Percentiles rank a stretch among this genome's conserved stretches.
phyloP scores from a whole-genome alignment of 1,140 invertebrate species.

The Drosophila pallidifrons region DNA sequence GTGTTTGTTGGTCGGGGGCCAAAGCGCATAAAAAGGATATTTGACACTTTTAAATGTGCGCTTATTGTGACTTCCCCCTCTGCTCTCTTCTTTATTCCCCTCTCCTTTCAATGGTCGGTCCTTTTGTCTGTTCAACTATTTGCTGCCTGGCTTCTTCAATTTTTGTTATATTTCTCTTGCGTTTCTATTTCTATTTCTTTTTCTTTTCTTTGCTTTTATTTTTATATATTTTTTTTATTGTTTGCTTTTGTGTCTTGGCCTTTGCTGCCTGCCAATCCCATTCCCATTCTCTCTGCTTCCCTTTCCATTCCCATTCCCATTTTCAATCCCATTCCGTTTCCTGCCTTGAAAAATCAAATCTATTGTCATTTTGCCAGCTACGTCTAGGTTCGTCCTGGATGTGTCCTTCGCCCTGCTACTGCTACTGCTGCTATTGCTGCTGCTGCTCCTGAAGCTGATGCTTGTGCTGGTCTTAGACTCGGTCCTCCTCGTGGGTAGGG shows the following conservation, averaged over 20 bases:
- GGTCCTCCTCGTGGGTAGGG: constrained; percentile 12
- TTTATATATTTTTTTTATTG: constrained; percentile 67
- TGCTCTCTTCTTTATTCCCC: neutral
- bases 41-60: constrained; percentile 84
- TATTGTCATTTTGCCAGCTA: constrained; percentile 80
- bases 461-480: constrained; percentile 9
- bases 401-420: neutral
- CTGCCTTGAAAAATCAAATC: constrained; percentile 74
- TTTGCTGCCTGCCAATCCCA: constrained; percentile 59
- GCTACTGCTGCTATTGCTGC: neutral
- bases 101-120: constrained; percentile 22
- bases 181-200: constrained; percentile 46
- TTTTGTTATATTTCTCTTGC: constrained; percentile 80
- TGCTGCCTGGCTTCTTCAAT: constrained; percentile 74
- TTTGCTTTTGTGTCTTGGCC: constrained; percentile 80
- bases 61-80: constrained; percentile 71
- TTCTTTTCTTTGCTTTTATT: constrained; percentile 19
- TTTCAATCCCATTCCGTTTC: constrained; percentile 46
- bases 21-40: constrained; percentile 83
- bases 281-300: constrained; percentile 28
- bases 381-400: constrained; percentile 41
- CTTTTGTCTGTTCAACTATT: constrained; percentile 80
- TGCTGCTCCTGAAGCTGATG: neutral
- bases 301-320: constrained; percentile 25
- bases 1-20: constrained; percentile 76